Percentiles rank a stretch among this genome's conserved stretches.
Evolutionary conservation across 2,797 vertebrate genomes (phyloP).

Genomic region (Selene dorsalis): DNA sequence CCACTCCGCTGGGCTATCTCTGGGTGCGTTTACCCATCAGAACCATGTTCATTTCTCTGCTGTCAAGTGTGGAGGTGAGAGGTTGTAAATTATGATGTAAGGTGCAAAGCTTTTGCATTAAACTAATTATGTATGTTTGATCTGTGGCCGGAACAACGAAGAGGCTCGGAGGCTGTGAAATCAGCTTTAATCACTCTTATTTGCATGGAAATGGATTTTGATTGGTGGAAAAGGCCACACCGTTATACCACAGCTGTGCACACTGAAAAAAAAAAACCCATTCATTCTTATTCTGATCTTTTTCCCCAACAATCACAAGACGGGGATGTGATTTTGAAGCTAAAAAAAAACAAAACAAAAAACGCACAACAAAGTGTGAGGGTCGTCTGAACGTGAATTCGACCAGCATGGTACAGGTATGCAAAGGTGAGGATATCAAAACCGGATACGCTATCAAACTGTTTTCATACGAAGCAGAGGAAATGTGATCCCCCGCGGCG

Average conservation of each 20-base stretch:
- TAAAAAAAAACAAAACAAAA: conserved; percentile 19
- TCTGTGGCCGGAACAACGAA: conserved; percentile 53
- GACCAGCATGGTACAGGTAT: conserved; percentile 10
- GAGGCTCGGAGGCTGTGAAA: conserved; percentile 64
- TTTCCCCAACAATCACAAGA: conserved; percentile 21
- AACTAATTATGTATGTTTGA: conserved; percentile 66
- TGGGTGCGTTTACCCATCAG: conserved; percentile 31
- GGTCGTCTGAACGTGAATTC: conserved; percentile 20
- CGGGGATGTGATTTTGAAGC: conserved; percentile 34
- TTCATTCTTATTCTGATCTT: conserved; percentile 16
- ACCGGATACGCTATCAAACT: conserved; percentile 44
- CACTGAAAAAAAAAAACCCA: conserved; percentile 33
- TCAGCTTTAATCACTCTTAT: conserved; percentile 73
- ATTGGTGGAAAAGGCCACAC: conserved; percentile 51
- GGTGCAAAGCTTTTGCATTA: conserved; percentile 51
- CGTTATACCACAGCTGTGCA: background rate
- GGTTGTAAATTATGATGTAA: conserved; percentile 39
- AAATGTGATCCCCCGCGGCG: conserved; percentile 40
- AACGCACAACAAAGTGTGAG: conserved; percentile 6
- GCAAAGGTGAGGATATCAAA: conserved; percentile 59
- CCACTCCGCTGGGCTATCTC: conserved; percentile 15
- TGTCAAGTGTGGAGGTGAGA: conserved; percentile 22
- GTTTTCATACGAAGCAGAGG: conserved; percentile 51
- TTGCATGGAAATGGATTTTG: conserved; percentile 76
- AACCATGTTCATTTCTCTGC: conserved; percentile 26